A percentile compares a stretch with the other conserved stretches of the same genome.
Conservation (phyloP, 2,888 invertebrate species). For the Hyposoter dolosus region DNA sequence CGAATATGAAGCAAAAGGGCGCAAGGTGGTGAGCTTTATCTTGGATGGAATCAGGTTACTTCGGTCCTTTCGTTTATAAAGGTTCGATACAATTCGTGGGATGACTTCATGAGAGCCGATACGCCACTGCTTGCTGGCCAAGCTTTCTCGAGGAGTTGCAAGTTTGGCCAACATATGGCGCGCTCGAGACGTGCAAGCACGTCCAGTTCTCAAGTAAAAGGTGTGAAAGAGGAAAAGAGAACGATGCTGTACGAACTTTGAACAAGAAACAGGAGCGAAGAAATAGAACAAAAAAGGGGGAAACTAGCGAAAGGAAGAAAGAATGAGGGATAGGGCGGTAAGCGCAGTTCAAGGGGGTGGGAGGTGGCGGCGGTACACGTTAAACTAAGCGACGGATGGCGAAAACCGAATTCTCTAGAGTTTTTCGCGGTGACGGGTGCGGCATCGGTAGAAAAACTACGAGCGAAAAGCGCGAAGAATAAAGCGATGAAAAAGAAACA, state of each 20-base stretch:
- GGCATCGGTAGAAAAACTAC: constrained; percentile 5
- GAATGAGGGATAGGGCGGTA: not conserved
- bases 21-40: not conserved
- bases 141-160: constrained; percentile 47
- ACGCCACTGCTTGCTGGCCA: constrained; percentile 47
- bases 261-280: constrained; percentile 59
- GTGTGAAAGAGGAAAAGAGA: constrained; percentile 35
- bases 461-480: not conserved
- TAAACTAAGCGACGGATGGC: constrained; percentile 37
- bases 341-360: not conserved
- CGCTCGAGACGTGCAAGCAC: constrained; percentile 55
- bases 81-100: not conserved
- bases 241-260: constrained; percentile 1
- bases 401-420: constrained; percentile 62
- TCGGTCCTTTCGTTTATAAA: constrained; percentile 17
- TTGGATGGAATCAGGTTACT: not conserved
- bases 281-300: constrained; percentile 53
- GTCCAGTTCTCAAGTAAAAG: constrained; percentile 56
- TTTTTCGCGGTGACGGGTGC: constrained; percentile 64
- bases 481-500: not conserved
- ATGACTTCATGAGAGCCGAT: constrained; percentile 35
- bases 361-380: constrained; percentile 25
- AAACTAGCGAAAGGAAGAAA: constrained; percentile 51
- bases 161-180: constrained; percentile 72
- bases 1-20: not conserved